Conservation (phyloP, 2,797 vertebrate species). For the Aotus griseimembra region DNA sequence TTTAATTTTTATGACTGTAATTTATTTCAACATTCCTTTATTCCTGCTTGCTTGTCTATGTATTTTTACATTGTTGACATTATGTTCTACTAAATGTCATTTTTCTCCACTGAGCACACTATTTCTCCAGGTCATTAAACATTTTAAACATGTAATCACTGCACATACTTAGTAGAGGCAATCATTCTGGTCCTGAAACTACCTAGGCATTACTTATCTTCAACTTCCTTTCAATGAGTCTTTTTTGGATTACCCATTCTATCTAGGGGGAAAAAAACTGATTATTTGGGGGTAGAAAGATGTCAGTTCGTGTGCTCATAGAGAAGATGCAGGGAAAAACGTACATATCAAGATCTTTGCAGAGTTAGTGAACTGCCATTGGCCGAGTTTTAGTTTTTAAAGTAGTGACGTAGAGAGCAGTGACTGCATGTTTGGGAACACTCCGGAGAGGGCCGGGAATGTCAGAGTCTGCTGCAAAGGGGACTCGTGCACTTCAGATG, state of each 20-base stretch:
- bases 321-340: background rate
- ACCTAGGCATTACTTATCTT: background rate
- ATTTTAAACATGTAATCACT: background rate
- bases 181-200: background rate
- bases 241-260: background rate
- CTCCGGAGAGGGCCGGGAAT: background rate
- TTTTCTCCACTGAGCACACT: background rate
- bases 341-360: background rate
- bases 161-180: background rate
- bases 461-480: fast-evolving
- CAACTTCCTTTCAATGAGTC: background rate
- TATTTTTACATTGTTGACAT: background rate
- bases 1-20: background rate
- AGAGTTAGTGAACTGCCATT: fast-evolving
- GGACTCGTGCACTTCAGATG: background rate
- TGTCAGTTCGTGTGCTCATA: background rate
- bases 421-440: fast-evolving
- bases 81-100: background rate
- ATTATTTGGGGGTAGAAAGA: background rate
- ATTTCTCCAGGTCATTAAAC: background rate
- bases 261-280: background rate
- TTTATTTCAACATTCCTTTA: background rate
- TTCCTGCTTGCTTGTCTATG: background rate
- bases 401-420: fast-evolving
- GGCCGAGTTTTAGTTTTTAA: background rate